These are phyloP conservation scores for Prunella himalayana DNA, from an alignment of 2,113 vertebrate species.

Conservation along the genomic window DNA sequence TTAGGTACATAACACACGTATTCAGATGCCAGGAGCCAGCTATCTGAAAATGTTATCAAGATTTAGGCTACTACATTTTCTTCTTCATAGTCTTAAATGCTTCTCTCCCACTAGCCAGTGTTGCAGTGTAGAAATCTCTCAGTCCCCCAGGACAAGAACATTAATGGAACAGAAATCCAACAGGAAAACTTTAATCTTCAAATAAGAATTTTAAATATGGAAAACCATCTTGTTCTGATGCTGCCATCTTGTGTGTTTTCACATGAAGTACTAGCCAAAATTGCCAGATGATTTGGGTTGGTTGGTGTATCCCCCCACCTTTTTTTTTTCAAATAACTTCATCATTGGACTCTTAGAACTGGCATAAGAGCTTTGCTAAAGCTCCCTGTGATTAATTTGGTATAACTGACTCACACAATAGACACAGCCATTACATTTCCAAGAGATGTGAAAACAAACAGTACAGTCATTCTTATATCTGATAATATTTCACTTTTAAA, in stretches of 20 bases:
- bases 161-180: not conserved
- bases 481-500: not conserved
- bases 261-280: not conserved
- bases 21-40: not conserved
- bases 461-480: not conserved
- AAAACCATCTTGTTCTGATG: constrained; percentile 2
- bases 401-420: not conserved
- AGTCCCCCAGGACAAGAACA: not conserved
- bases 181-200: not conserved
- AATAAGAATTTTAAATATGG: not conserved
- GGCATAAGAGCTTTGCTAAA: not conserved
- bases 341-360: not conserved
- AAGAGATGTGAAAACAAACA: not conserved
- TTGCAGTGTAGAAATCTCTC: not conserved
- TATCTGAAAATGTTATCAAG: not conserved
- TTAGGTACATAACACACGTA: not conserved
- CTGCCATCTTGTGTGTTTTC: constrained; percentile 35
- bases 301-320: rapidly evolving
- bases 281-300: not conserved
- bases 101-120: not conserved
- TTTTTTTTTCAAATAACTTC: not conserved
- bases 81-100: not conserved
- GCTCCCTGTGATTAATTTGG: not conserved
- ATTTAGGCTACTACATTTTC: not conserved
- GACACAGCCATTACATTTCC: not conserved